Evolutionary conservation across 2,113 vertebrate species (phyloP).

Genomic region (Ciconia boyciana): DNA sequence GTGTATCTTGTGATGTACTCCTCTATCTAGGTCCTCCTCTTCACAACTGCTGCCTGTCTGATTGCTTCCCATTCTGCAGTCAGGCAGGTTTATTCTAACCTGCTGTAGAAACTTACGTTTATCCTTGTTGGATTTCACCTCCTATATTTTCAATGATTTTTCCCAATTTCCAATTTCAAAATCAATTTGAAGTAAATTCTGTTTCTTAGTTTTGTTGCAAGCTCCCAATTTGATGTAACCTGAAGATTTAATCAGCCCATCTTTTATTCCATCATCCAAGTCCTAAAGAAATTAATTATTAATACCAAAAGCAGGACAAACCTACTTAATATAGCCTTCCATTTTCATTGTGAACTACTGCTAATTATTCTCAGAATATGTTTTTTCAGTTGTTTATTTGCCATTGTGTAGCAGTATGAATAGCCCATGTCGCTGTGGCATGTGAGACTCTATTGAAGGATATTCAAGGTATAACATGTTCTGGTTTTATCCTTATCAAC

Average conservation of each 20-base stretch:
- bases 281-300: background rate
- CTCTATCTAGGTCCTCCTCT: background rate
- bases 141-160: background rate
- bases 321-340: background rate
- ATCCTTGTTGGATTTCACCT: background rate
- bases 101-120: background rate
- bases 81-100: background rate
- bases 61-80: background rate
- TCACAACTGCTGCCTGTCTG: background rate
- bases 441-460: background rate
- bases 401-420: background rate
- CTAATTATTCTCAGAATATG: background rate
- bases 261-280: background rate
- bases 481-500: background rate
- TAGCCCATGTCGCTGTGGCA: background rate
- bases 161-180: background rate
- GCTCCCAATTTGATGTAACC: background rate
- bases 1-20: background rate
- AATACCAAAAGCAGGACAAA: background rate
- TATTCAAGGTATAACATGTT: background rate
- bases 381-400: background rate
- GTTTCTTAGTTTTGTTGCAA: background rate
- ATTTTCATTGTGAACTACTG: background rate
- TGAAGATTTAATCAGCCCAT: background rate
- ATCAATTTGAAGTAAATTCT: background rate